A percentile compares a stretch with the other conserved stretches of the same genome.
Conservation (phyloP, 2,113 vertebrate species). For the Ginglymostoma cirratum region DNA sequence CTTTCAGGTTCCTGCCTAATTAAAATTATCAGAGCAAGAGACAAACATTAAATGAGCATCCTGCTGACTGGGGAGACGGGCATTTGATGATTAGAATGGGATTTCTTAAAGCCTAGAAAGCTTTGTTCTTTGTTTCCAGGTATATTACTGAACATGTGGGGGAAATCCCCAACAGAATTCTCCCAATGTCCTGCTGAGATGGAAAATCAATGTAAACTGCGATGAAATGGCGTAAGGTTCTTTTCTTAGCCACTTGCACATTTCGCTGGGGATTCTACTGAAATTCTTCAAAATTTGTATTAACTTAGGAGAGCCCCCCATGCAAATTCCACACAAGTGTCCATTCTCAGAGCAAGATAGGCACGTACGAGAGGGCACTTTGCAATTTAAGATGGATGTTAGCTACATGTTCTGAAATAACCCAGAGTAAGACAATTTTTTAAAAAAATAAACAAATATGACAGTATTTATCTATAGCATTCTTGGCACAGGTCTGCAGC, state of each 20-base stretch:
- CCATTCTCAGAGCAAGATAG: not conserved
- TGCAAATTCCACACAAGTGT: not conserved
- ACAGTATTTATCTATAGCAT: not conserved
- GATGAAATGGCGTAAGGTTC: not conserved
- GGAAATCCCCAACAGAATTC: not conserved
- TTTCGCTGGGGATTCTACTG: not conserved
- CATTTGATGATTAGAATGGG: not conserved
- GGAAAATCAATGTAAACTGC: not conserved
- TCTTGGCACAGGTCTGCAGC: not conserved
- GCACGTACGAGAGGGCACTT: not conserved
- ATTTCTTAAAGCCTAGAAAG: not conserved
- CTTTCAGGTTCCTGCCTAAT: not conserved
- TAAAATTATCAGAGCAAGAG: not conserved
- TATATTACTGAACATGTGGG: not conserved
- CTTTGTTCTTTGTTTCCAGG: not conserved
- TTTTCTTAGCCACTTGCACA: not conserved
- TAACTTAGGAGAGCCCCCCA: not conserved
- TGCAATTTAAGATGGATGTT: not conserved
- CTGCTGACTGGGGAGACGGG: not conserved
- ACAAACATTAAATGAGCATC: not conserved
- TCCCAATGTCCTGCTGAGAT: not conserved
- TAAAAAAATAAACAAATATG: not conserved
- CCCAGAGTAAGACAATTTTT: not conserved
- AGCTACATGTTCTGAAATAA: not conserved
- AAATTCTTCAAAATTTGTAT: not conserved